Evolutionary conservation across 2,113 vertebrate species (phyloP).

Genomic region (Crotalus viridis): DNA sequence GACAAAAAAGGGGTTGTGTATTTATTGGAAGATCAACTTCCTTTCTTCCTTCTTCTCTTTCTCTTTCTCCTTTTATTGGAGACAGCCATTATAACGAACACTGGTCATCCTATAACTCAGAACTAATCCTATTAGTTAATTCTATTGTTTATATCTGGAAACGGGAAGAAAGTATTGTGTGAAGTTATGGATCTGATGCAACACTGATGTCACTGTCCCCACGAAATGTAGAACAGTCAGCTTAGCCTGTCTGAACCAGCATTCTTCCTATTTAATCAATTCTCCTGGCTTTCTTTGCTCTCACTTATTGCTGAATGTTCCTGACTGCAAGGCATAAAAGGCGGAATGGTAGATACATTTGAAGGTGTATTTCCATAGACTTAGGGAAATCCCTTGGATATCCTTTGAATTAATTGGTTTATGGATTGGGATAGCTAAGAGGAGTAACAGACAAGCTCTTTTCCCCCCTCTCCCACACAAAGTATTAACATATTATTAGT

Average conservation of each 20-base stretch:
- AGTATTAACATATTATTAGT: not conserved
- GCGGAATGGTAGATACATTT: not conserved
- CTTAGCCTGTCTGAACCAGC: not conserved
- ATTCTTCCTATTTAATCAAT: conserved; percentile 10
- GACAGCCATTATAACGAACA: not conserved
- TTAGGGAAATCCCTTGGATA: not conserved
- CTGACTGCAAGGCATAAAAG: not conserved
- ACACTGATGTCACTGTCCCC: not conserved
- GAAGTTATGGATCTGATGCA: not conserved
- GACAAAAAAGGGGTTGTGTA: not conserved
- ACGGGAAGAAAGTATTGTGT: not conserved
- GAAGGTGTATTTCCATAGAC: not conserved
- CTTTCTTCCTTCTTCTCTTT: not conserved
- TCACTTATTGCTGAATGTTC: conserved; percentile 27
- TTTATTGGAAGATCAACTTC: not conserved
- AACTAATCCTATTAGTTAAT: not conserved
- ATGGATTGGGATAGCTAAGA: not conserved
- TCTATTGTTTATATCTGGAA: not conserved
- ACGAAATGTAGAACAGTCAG: not conserved
- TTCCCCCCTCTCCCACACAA: not conserved
- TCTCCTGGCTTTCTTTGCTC: not conserved
- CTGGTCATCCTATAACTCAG: not conserved
- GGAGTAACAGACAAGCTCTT: conserved; percentile 30
- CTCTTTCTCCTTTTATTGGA: conserved; percentile 4
- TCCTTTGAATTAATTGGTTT: not conserved